Base-by-base conservation (phyloP, 2,888 invertebrate species). In the Macroteleia sp. region DNA sequence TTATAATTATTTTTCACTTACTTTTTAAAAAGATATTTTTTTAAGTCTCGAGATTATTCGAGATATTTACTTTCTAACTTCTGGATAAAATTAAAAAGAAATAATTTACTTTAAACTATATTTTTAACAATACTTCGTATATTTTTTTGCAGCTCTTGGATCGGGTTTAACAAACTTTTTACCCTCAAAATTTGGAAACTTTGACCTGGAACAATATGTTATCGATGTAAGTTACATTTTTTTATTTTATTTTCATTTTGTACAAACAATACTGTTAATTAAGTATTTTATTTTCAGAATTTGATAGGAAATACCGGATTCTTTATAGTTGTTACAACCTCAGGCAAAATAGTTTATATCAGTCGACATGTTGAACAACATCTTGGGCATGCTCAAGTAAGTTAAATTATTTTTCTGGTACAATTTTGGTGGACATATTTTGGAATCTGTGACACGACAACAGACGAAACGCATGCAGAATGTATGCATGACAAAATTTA, bases 291-390 rank as follows among this genome's bases (percentile, higher is more conserved):
- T 74, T 42, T 86, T 82, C 94, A 93, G 90, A 92, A 92, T 70
- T 84, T 92, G 69, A 89, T 93, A 61, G 92, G 91, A 36, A 92
- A 95, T 86, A 96, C 95, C 82, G 96, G 97, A 30, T 96, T 98
- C 88, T 93, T 97, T 91, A 91, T 98, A 77, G 95, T 97, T 16
- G 92, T 97, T 28, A 96, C 97, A 16, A 94, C 96, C 74, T 93
- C 94, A 64, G 97, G 97, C 14, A 95, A 96, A 90, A 95, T 98
- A 85, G 94, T 97, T 78, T 95, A 96, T 88, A 94, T 97, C 28
- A 97, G 98, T 25, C 95, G 95, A 57, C 96, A 96, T 82, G 94
- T 98, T 22, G 97, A 97, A 90, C 95, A 95, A 85, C 94, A 96
- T 85, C 93, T 98, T 82, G 98, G 98, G 67, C 96, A 97, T 91